Evolutionary conservation across 64 coral and sea anemone species (phyloP), one percentile per base, ranked within the genome.

Genomic region (Stichodactyla mertensii): DNA sequence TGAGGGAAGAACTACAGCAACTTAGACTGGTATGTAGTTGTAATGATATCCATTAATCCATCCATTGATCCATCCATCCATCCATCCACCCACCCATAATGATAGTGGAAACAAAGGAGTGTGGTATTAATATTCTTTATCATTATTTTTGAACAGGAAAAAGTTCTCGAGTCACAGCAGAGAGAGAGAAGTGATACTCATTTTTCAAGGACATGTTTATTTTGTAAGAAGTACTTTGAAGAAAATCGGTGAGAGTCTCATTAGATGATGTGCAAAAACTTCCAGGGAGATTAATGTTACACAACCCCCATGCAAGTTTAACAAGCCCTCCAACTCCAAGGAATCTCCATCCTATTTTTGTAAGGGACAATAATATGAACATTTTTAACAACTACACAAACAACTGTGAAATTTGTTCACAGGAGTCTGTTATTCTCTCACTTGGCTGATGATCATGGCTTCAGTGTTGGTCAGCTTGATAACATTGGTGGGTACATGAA

Each of bases 201-300:
- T 57, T 98, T 98, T 77, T 94, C 92, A 90, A 94, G 95, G 66
- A 89, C 82, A 66, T 98, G 95, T 90, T 88, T 98, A 13, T 98
- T 98, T 56, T 98, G 95, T 90, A 98, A 94, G 71, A 86, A 89
- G 67, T 84, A 94, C 57, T 90, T 92, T 89, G 92, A 94, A 84
- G 95, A 92, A n/a, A 98, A 98, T 55, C 89, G 95, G 95, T 98
- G 52, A 10, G 23, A 27, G 7, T 11, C 20, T 22, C 18, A 85
- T n/a, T 14, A 10, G 2, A 11, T 83, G 10, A 36, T 51, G 9
- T 52, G 20, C 16, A 83, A 13, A 19, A 16, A 5, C 23, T 71
- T 45, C 14, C 10, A 16, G 55, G n/a, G 16, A 64, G 61, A 83
- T 52, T 70, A 26, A 15, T 26, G n/a, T 45, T 45, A 45, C 36